Evolutionary conservation across 2,888 invertebrate genomes (phyloP).

Genomic region (Leptarthrus brevirostris): DNA sequence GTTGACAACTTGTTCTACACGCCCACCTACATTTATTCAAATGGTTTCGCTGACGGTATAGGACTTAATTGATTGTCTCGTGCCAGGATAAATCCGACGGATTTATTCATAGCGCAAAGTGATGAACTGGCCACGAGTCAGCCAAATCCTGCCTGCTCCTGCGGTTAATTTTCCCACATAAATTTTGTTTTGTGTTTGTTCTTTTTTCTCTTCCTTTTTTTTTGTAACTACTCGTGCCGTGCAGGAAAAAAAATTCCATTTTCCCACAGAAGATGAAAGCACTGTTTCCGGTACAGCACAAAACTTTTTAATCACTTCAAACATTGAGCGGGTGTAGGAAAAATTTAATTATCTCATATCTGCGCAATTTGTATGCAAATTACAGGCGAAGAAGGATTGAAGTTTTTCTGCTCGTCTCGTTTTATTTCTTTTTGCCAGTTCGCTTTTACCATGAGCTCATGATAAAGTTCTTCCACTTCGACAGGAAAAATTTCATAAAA

Average conservation of each 20-base stretch:
- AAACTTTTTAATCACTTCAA: conserved; percentile 29
- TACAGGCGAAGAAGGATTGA: conserved; percentile 12
- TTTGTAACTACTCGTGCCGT: too few relatives aligned
- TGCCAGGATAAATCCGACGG: neutral
- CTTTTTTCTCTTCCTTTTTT: neutral
- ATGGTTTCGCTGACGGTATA: neutral
- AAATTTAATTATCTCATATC: conserved; percentile 44
- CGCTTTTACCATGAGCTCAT: conserved; percentile 6
- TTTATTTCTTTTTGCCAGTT: neutral
- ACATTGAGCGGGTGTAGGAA: conserved; percentile 16
- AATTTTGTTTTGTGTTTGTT: too few relatives aligned
- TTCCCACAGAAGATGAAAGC: conserved; percentile 17
- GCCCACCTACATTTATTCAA: neutral
- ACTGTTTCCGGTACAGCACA: neutral
- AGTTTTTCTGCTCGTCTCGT: neutral
- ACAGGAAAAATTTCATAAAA: conserved; percentile 42
- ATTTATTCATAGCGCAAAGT: neutral
- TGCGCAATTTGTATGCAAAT: conserved; percentile 42
- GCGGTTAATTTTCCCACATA: too few relatives aligned
- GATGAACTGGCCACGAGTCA: neutral
- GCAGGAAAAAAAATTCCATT: conserved; percentile 7
- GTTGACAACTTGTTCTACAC: neutral
- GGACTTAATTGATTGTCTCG: neutral
- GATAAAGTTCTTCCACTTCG: conserved; percentile 41
- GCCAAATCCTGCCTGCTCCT: too few relatives aligned